A percentile compares a stretch with the other conserved stretches of the same genome.
These are phyloP conservation scores for Quadroppia sp. DNA, from an alignment of 2,888 invertebrate genomes.

Conservation along the genomic window DNA sequence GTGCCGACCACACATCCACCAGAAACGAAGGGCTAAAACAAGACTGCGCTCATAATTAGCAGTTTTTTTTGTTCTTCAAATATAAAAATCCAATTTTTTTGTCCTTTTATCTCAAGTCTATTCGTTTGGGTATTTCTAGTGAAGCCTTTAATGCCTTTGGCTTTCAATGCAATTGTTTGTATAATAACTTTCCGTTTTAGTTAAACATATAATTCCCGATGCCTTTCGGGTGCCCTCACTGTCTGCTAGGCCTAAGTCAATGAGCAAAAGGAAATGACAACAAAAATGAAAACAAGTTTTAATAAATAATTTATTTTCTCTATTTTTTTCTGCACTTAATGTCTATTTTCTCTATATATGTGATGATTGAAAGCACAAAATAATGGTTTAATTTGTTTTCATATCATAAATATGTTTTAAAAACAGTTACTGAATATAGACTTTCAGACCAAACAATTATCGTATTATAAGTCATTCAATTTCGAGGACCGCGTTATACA, in stretches of 20 bases:
- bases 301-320: not conserved
- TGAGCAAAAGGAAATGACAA: not conserved
- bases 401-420: not conserved
- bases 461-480: too few species aligned
- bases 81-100: not conserved
- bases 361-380: constrained; percentile 5
- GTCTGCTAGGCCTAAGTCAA: not conserved
- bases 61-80: not conserved
- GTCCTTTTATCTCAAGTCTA: not conserved
- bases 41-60: not conserved
- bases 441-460: too few species aligned
- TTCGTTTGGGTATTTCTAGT: too few species aligned
- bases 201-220: too few species aligned
- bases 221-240: not conserved
- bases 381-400: not conserved
- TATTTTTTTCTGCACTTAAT: too few species aligned
- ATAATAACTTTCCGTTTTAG: too few species aligned
- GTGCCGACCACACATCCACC: not conserved
- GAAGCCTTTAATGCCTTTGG: too few species aligned
- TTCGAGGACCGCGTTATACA: not conserved
- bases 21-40: not conserved
- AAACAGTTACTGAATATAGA: too few species aligned
- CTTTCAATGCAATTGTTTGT: too few species aligned
- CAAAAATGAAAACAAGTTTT: not conserved
- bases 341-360: not conserved